A percentile compares a stretch with the other conserved stretches of the same genome.
phyloP scores from a whole-genome alignment of 2,888 invertebrate species.

The Tridacna gigas region DNA sequence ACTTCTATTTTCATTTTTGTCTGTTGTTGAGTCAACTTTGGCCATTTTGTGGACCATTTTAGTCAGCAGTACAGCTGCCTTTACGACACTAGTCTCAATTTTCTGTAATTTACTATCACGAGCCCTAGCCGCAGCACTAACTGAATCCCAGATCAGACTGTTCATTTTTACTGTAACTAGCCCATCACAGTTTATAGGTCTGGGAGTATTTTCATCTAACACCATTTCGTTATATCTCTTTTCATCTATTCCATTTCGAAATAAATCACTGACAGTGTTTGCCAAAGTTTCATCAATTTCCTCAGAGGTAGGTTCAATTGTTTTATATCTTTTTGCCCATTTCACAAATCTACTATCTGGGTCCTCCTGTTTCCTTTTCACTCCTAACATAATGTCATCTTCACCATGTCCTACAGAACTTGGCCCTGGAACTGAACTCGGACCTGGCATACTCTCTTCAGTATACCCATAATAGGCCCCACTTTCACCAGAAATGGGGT shows the following conservation, averaged over 20 bases:
- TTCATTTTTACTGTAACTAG: slow-evolving; percentile 33
- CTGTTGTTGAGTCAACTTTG: slow-evolving; percentile 9
- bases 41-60: slow-evolving; percentile 46
- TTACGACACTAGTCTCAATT: slow-evolving; percentile 36
- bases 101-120: slow-evolving; percentile 41
- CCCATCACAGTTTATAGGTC: slow-evolving; percentile 52
- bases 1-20: neutral
- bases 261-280: slow-evolving; percentile 15
- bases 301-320: neutral
- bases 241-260: slow-evolving; percentile 40
- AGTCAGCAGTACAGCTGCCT: slow-evolving; percentile 40
- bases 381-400: too few relatives aligned
- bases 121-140: slow-evolving; percentile 9
- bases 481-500: too few relatives aligned
- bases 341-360: neutral
- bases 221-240: slow-evolving; percentile 39
- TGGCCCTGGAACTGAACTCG: too few relatives aligned
- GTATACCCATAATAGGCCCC: too few relatives aligned
- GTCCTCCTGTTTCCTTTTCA: too few relatives aligned
- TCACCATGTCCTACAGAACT: too few relatives aligned
- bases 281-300: neutral
- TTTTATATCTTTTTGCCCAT: neutral
- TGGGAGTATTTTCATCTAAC: slow-evolving; percentile 34
- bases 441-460: too few relatives aligned
- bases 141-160: slow-evolving; percentile 41